Percentiles rank a stretch among this genome's conserved stretches.
These are phyloP conservation scores for Bubo scandiacus DNA, from an alignment of 2,113 vertebrate genomes.

Conservation along the genomic window DNA sequence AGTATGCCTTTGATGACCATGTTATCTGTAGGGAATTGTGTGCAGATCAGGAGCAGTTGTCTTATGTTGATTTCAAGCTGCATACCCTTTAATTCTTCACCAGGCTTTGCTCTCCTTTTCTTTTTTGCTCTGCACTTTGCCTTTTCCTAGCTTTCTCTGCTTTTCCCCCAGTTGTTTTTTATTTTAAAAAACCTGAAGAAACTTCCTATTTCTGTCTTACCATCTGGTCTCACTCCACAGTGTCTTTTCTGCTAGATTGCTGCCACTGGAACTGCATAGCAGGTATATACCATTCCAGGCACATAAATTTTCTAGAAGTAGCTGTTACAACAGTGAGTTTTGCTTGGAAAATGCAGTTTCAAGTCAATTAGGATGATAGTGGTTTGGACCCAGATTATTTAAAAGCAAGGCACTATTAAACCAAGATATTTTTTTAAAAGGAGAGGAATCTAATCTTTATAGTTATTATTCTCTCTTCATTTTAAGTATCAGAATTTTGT, in stretches of 20 bases:
- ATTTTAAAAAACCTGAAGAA: not conserved
- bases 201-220: conserved; percentile 29
- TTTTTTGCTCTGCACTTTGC: not conserved
- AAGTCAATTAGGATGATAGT: not conserved
- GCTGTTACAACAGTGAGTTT: not conserved
- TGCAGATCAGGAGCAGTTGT: not conserved
- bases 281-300: not conserved
- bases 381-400: not conserved
- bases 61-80: not conserved
- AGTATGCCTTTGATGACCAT: not conserved
- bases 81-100: not conserved
- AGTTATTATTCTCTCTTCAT: not conserved
- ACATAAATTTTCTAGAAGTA: conserved; percentile 3
- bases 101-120: not conserved
- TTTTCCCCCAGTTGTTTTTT: not conserved
- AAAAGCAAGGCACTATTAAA: not conserved
- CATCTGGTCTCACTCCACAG: conserved; percentile 26
- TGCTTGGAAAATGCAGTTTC: conserved; percentile 2
- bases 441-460: not conserved
- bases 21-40: not conserved
- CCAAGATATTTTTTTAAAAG: not conserved
- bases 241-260: not conserved
- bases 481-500: not conserved
- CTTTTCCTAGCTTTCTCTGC: not conserved
- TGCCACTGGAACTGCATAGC: not conserved